Base-by-base conservation (phyloP, 2,113 vertebrate species). In the Orthonyx spaldingii region DNA sequence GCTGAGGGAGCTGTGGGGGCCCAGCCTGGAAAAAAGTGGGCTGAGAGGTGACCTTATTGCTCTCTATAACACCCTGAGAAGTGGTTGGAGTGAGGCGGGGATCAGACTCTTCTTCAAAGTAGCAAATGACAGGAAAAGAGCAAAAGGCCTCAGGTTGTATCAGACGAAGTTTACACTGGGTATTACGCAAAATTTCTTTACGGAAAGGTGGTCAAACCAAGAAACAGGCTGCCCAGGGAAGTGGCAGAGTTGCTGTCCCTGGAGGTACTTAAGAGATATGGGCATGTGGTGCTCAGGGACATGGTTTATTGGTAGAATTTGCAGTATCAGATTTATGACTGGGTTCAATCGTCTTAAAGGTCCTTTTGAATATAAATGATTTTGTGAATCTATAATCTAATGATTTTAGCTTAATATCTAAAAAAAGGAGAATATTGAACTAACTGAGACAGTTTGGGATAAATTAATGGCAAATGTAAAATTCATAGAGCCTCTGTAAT, bases 21-120 rank as follows among this genome's bases (percentile, higher is more conserved):
- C 56, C n/a, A 70, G 33, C 1, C 12, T 74, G 35, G 22, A 60
- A 35, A 60, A 78, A 2, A 52, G 4, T 6, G 65, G 4, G 11
- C 6, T 74, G 2, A 12, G 6, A 3, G 4, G 3, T 3, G 41
- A 42, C 19, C 2, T 72, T 15, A 20, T 11, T 0, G 0, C 3
- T 22, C 13, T 52, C 20, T 37, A 23, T 8, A 69, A 3, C 16
- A 55, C 7, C 17, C 8, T 77, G 19, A 32, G 11, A 50, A 22
- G 12, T 46, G 21, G 7, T 0, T 75, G 17, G 14, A 42, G 6
- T 0, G 3, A 57, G 5, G 9, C 1, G 0, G 5, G 0, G 7
- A 11, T 32, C 1, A 1, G 2, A 30, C 33, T 59, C 11, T 59
- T 68, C 20, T 81, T 16, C 22, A 4, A 28, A 17, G 27, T 13